Evolutionary conservation across 2,888 invertebrate genomes (phyloP), one percentile per base, ranked within the genome.

Genomic region (Cheilosia soror): DNA sequence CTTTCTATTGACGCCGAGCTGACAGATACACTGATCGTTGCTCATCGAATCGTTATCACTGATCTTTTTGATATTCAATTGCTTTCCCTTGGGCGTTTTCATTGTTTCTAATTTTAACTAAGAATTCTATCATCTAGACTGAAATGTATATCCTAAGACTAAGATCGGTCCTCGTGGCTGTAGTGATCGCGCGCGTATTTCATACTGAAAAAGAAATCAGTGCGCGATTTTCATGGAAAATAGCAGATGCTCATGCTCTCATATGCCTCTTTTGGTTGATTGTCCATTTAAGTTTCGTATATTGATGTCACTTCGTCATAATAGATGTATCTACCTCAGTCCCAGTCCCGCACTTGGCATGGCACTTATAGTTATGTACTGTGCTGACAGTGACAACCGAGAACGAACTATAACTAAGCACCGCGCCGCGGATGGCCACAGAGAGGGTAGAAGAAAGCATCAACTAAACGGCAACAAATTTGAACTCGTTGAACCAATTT

Each of bases 1-100:
- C 53, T 89, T 90, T 78, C 89, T 88, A 78, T 92, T 92, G 9
- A 92, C 90, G 20, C 92, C 92, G 75, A 92, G 88, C 40, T 69
- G 75, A 80, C 88, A 88, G 55, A 84, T 88, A 63, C 81, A 82
- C 47, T 80, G 85, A 76, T 81, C 69, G 42, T 68, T 79, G 29
- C 78, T 79, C 62, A 71, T 66, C 78, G 85, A 88, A 27, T 78
- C 86, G 53, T 78, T 81, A 20, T 88, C 85, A 85, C 77, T 73
- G 72, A 81, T 76, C 62, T 68, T 85, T 77, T 77, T 85, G 85
- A 81, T 68, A 85, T 77, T 85, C 81, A 81, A 84, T 80, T 79
- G 79, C 47, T 60, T 76, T 65, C 53, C 76, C 66, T 49, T 60
- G 13, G 42, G 40, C 7, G 44, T 37, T 75, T 69, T 73, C 73